A percentile compares a stretch with the other conserved stretches of the same genome.
Evolutionary conservation across 2,888 invertebrate species (phyloP).

Genomic region (Steinernema hermaphroditum): DNA sequence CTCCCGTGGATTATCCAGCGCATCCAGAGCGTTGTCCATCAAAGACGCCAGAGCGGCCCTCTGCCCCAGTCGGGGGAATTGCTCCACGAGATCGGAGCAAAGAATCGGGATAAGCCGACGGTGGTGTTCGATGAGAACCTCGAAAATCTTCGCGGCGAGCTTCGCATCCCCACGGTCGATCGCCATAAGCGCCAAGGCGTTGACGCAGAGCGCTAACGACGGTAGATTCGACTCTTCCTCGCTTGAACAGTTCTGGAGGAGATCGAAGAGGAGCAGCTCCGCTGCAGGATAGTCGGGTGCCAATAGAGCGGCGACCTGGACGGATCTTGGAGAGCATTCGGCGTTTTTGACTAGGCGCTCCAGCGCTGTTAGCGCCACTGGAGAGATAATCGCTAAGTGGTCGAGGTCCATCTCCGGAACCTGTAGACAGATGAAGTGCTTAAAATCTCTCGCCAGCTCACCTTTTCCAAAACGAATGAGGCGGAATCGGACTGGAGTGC

Average conservation of each 20-base stretch:
- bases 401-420: constrained; percentile 41
- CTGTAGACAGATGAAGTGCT: not conserved
- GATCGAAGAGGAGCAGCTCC: constrained; percentile 45
- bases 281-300: constrained; percentile 51
- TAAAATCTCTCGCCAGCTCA: not conserved
- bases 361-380: constrained; percentile 42
- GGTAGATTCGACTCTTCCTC: constrained; percentile 44
- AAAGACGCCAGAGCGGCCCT: not conserved
- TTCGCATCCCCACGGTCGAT: constrained; percentile 58
- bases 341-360: constrained; percentile 43
- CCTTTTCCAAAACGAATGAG: constrained; percentile 49
- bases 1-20: constrained; percentile 28
- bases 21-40: constrained; percentile 2
- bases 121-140: not conserved
- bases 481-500: constrained; percentile 52
- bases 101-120: constrained; percentile 4
- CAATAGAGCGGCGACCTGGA: constrained; percentile 47
- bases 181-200: constrained; percentile 56
- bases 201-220: constrained; percentile 54
- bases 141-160: constrained; percentile 32
- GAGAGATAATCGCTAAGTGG: constrained; percentile 44
- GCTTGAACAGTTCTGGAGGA: constrained; percentile 39
- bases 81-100: constrained; percentile 16
- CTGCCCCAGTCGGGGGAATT: constrained; percentile 18
- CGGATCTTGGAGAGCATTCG: constrained; percentile 49